These are phyloP conservation scores for Virgularia gustaviana DNA, from an alignment of 92 coral and sea anemone species.

Conservation along the genomic window DNA sequence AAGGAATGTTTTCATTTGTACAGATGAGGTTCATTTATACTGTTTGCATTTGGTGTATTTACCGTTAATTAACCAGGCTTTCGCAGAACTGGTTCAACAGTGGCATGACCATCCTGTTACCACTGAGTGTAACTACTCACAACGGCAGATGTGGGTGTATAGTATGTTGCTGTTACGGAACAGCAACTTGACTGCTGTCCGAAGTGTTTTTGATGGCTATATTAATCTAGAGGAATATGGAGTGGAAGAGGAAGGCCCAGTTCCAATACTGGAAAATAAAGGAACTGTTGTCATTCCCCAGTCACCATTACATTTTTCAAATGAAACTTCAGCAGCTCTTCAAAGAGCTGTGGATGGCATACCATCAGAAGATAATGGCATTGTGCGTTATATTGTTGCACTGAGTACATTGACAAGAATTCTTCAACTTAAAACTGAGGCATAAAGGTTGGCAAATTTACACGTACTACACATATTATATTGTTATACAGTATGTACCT, in stretches of 20 bases:
- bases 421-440: not conserved
- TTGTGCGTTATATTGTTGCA: constrained; percentile 26
- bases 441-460: not conserved
- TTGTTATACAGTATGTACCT: too few relatives aligned
- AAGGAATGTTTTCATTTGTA: constrained; percentile 11
- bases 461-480: too few relatives aligned
- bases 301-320: constrained; percentile 16
- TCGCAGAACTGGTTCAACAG: constrained; percentile 17
- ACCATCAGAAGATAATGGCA: constrained; percentile 25
- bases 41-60: constrained; percentile 30
- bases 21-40: constrained; percentile 23
- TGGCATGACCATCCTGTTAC: constrained; percentile 37
- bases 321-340: not conserved
- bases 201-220: constrained; percentile 8
- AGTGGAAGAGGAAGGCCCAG: constrained; percentile 41
- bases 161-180: constrained; percentile 34
- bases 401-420: constrained; percentile 9
- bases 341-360: constrained; percentile 13
- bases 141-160: constrained; percentile 38
- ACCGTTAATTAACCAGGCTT: constrained; percentile 33
- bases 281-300: constrained; percentile 19
- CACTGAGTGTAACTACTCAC: constrained; percentile 18
- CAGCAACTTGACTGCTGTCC: constrained; percentile 26
- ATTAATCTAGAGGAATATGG: constrained; percentile 26
- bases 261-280: constrained; percentile 14